phyloP scores from a whole-genome alignment of 35 echinoderm and acorn worm genomes.

The Chiridota heheva region DNA sequence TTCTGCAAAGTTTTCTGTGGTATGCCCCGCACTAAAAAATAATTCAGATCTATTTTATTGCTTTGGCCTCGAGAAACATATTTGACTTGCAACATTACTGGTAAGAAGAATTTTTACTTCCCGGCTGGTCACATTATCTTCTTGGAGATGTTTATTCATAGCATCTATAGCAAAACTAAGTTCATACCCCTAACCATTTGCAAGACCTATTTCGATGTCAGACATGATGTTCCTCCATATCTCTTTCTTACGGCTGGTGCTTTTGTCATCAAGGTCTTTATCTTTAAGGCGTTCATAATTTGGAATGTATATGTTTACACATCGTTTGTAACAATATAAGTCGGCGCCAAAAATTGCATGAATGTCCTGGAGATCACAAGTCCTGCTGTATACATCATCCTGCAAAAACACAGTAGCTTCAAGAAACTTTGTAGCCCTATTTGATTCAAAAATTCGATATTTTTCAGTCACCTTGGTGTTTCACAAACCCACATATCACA shows the following conservation, averaged over 20 bases:
- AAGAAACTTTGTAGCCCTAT: neutral
- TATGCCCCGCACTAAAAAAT: neutral
- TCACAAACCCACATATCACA: neutral
- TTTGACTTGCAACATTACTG: neutral
- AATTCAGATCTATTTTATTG: neutral
- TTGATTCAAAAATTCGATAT: neutral
- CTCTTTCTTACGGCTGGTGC: neutral
- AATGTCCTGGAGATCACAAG: neutral
- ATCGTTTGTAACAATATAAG: neutral
- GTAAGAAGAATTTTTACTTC: neutral
- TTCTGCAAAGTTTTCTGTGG: neutral
- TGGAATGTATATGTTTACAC: neutral
- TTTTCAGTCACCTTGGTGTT: neutral
- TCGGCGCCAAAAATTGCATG: neutral
- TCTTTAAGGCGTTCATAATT: neutral
- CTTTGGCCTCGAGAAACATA: neutral
- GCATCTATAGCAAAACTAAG: neutral
- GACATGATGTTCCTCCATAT: neutral
- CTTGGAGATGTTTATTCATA: neutral
- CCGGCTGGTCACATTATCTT: neutral
- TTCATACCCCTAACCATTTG: neutral
- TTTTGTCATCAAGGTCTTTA: neutral
- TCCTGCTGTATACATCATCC: neutral
- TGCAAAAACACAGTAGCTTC: neutral
- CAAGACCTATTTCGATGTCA: slow-evolving; percentile 3